Evolutionary conservation across 2,113 vertebrate species (phyloP).

Genomic region (Turnix velox): DNA sequence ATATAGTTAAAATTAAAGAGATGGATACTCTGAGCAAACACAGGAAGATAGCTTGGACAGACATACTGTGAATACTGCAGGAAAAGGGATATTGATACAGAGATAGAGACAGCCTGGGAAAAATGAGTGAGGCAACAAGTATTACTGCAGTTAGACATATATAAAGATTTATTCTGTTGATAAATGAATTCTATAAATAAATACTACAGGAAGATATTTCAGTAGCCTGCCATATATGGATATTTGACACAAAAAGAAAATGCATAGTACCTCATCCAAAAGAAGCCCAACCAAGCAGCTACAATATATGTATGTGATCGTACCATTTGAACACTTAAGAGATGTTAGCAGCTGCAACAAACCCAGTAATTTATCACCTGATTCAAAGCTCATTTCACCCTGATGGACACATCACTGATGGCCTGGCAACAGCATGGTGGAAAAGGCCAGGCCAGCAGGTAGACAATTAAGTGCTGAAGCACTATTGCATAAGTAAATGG

Average conservation of each 20-base stretch:
- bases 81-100: constrained; percentile 3
- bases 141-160: background rate
- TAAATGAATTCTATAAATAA: constrained; percentile 69
- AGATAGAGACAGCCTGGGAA: background rate
- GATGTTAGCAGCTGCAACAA: constrained; percentile 12
- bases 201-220: constrained; percentile 48
- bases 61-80: background rate
- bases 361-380: constrained; percentile 11
- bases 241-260: constrained; percentile 59
- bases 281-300: constrained; percentile 37
- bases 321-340: constrained; percentile 54
- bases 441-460: background rate
- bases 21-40: constrained; percentile 16
- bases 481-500: background rate
- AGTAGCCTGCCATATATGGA: constrained; percentile 49
- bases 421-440: background rate
- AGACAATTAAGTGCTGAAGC: background rate
- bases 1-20: constrained; percentile 48
- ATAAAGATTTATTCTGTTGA: constrained; percentile 32
- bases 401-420: background rate
- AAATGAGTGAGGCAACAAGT: constrained; percentile 31
- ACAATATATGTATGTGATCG: constrained; percentile 1
- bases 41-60: constrained; percentile 16
- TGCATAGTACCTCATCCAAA: constrained; percentile 33
- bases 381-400: background rate